Evolutionary conservation across 2,113 vertebrate species (phyloP), one percentile per base, ranked within the genome.

Genomic region (Limnothrissa miodon): DNA sequence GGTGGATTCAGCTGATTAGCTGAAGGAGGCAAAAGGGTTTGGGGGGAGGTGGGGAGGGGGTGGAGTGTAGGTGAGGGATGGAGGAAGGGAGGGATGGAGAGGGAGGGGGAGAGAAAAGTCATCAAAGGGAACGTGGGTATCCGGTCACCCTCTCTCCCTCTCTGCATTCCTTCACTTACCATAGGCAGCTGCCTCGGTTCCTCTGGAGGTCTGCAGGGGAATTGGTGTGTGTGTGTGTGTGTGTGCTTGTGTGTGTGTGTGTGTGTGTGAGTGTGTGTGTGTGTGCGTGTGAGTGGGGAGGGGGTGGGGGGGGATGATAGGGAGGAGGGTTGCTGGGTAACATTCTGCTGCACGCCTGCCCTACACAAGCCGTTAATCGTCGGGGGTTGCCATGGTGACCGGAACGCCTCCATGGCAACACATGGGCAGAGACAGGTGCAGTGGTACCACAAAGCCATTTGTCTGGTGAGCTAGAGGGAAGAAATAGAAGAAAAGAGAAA

Each of bases 371-470:
- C 48, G 51, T 83, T 81, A 80, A 62, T 51, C 62, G 80, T 13
- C 79, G 44, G 46, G 62, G 45, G 85, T 86, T 86, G 79, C 80
- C 80, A 51, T 86, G 85, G 80, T 48, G 82, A 86, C 85, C 82
- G 78, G 82, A 86, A 45, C 80, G 81, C 85, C 70, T 83, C 85
- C 85, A 83, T 86, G 82, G 82, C 85, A 86, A 86, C 85, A 81
- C 80, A 81, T 78, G 85, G 48, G 80, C 81, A 78, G 70, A 86
- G 85, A 78, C 85, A 86, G 85, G 85, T 83, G 85, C 66, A 81
- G 80, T 46, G 59, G 66, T 82, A 80, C 56, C 81, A 85, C 81
- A 83, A 86, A 86, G 70, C 85, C 83, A 78, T 86, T 86, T 83
- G 79, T 86, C 80, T 82, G 84, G 36, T 74, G 33, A 74, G 66